Evolutionary conservation across 2,797 vertebrate genomes (phyloP).

Genomic region (Novumbra hubbsi): DNA sequence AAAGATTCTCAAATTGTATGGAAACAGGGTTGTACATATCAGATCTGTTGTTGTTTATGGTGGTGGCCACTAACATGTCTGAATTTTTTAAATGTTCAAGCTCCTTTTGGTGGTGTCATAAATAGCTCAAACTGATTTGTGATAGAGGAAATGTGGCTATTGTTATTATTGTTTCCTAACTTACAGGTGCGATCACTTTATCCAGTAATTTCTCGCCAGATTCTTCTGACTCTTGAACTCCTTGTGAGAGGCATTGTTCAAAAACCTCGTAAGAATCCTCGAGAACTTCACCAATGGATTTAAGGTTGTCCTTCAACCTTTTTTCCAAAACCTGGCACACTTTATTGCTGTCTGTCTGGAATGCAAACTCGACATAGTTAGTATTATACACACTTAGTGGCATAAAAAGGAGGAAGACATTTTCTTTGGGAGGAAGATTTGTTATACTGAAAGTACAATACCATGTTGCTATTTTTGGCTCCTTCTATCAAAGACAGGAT

Average conservation of each 20-base stretch:
- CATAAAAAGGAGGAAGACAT: neutral
- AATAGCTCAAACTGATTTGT: no score
- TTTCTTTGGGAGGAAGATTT: neutral
- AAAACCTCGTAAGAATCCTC: neutral
- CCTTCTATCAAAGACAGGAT: slow-evolving; percentile 54
- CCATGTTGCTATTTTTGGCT: neutral
- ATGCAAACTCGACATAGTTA: neutral
- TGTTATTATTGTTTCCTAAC: neutral
- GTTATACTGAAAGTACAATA: neutral
- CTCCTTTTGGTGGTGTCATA: no score
- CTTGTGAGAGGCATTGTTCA: slow-evolving; percentile 10
- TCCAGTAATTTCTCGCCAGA: slow-evolving; percentile 13
- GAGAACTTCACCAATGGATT: neutral
- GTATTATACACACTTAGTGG: neutral
- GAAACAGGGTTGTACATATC: no score
- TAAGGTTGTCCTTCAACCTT: neutral
- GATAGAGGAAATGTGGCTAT: no score
- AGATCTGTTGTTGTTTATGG: no score
- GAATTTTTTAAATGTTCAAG: no score
- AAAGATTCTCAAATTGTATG: no score
- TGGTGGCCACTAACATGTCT: no score
- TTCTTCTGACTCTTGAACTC: slow-evolving; percentile 30
- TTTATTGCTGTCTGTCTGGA: slow-evolving; percentile 19
- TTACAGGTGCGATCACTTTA: neutral
- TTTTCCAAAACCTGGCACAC: slow-evolving; percentile 15